Conservation (phyloP, 1,140 invertebrate species). For the Trichonephila clavipes region DNA sequence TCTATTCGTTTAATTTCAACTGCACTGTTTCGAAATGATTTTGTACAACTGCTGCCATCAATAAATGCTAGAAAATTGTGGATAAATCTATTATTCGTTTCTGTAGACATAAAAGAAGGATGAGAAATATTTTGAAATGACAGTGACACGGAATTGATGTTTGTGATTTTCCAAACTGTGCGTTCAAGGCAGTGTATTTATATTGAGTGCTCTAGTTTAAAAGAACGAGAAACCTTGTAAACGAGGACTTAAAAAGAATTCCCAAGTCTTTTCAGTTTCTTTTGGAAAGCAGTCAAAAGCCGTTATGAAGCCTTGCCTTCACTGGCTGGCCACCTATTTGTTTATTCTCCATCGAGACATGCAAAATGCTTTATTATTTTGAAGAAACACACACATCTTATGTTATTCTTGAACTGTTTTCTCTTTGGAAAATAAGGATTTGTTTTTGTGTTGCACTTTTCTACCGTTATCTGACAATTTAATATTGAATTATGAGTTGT, state of each 20-base stretch:
- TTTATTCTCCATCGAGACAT: background rate
- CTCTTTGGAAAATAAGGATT: background rate
- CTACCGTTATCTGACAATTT: background rate
- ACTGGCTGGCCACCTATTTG: background rate
- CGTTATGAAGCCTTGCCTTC: slow-evolving; percentile 7
- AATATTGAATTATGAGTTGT: background rate
- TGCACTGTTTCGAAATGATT: too few species aligned
- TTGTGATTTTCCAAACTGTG: background rate
- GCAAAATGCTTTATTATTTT: background rate
- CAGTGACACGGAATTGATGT: background rate
- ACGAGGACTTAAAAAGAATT: slow-evolving; percentile 31
- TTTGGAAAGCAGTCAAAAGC: slow-evolving; percentile 12
- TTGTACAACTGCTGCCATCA: too few species aligned
- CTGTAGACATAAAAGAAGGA: background rate
- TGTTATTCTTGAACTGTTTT: background rate
- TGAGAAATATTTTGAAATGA: background rate
- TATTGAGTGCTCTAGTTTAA: slow-evolving; percentile 28
- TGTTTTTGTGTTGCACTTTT: background rate
- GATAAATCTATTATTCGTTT: background rate
- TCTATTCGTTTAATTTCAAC: too few species aligned
- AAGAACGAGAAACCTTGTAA: background rate
- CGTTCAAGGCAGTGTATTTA: slow-evolving; percentile 12
- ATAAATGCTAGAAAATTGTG: too few species aligned
- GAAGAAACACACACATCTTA: background rate
- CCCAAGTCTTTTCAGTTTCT: slow-evolving; percentile 5